Evolutionary conservation across 1,140 invertebrate species (phyloP).

Genomic region (Reticulitermes speratus): DNA sequence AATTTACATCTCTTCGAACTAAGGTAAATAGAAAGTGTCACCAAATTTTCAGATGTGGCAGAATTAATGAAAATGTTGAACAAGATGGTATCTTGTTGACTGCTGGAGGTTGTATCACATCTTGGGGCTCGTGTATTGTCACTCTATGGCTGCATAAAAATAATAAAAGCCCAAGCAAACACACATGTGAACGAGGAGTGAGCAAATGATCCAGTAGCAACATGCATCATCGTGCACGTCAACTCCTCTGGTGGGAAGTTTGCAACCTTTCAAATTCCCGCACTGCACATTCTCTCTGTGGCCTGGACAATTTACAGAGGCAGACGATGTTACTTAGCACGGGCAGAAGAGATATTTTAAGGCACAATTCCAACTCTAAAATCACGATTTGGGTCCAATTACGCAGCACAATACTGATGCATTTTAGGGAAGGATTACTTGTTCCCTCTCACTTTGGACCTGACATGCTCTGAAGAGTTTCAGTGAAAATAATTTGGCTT

Average conservation of each 20-base stretch:
- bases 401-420: not conserved
- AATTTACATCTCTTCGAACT: not conserved
- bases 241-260: not conserved
- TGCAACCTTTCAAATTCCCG: not conserved
- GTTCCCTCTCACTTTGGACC: not conserved
- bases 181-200: not conserved
- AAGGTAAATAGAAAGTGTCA: not conserved
- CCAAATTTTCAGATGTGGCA: not conserved
- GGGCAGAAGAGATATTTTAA: slow-evolving; percentile 34
- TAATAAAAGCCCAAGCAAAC: not conserved
- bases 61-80: not conserved
- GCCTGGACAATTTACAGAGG: slow-evolving; percentile 12
- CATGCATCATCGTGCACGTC: not conserved
- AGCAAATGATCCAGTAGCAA: not conserved
- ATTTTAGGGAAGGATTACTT: not conserved
- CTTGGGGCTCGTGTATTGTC: not conserved
- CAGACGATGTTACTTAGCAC: slow-evolving; percentile 11
- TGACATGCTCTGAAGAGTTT: not conserved
- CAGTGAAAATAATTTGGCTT: slow-evolving; percentile 15
- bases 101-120: slow-evolving; percentile 5
- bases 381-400: slow-evolving; percentile 26
- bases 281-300: not conserved
- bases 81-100: not conserved
- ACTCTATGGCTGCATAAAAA: slow-evolving; percentile 7
- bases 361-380: slow-evolving; percentile 36